Base-by-base conservation (phyloP, 2,797 vertebrate genomes). In the Triplophysa bombifrons region DNA sequence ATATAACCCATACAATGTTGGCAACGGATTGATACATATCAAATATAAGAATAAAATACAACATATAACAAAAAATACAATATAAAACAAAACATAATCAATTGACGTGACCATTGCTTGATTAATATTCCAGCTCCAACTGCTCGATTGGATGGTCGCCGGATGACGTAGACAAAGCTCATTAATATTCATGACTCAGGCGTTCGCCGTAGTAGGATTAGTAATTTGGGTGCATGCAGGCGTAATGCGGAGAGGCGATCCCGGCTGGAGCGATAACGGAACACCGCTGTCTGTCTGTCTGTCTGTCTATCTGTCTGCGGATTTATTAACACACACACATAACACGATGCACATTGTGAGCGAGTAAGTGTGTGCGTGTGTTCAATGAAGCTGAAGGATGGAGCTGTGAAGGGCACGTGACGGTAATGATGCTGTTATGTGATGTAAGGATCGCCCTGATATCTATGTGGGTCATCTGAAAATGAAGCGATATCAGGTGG, bases 161-260 rank as follows among this genome's bases (percentile, higher is more conserved):
- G 0, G 20, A 2, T 12, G 46, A 27, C 61, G 19, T 61, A 3
- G 1, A 14, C 58, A 27, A 1, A 10, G 13, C 3, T 25, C 22
- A 60, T 60, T 25, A 61, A 61, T 61, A 61, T 61, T 61, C 60
- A 61, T 30, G 30, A 30, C 56, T 4, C 13, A 0, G 6, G 16
- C 34, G 17, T 51, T 67, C 9, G 77, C 61, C 70, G 61, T 80
- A 27, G 68, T 80, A 80, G 70, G 61, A 38, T 80, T 11, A 25
- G 51, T 13, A 48, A 66, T 58, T 44, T 38, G 61, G 87, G 89
- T 84, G 89, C 91, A 90, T 64, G 84, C 89, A 84, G 91, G 89
- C 90, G 89, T 90, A 93, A 94, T 93, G 94, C 95, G 93, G 92
- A 84, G 78, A 27, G 56, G 55, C 55, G n/a, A 56, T 90, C 90